phyloP scores from a whole-genome alignment of 1,140 invertebrate species.

The Nymphalis io region DNA sequence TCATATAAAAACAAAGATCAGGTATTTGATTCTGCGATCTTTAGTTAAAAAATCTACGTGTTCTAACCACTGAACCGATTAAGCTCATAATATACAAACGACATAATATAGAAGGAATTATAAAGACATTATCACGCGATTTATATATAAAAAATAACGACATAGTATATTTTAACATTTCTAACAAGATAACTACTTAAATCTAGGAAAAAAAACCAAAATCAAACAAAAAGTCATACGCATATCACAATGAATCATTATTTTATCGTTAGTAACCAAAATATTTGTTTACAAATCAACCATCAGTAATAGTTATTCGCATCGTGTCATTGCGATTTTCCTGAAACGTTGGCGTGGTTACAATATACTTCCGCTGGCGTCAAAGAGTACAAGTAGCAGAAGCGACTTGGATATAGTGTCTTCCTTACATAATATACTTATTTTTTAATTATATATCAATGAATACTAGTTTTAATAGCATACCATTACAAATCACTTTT shows the following conservation, averaged over 20 bases:
- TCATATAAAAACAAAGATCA: no score
- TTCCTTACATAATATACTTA: not conserved
- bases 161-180: not conserved
- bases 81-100: no score
- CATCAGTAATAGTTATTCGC: conserved; percentile 34
- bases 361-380: conserved; percentile 51
- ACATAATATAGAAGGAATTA: no score
- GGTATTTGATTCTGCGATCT: no score
- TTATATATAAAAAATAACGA: no score
- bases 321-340: conserved; percentile 47
- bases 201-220: not conserved
- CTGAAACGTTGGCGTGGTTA: conserved; percentile 51
- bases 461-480: no score
- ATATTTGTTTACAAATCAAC: conserved; percentile 24
- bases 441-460: not conserved
- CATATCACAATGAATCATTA: conserved; percentile 9
- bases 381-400: conserved; percentile 27
- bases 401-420: not conserved
- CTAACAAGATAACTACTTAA: not conserved
- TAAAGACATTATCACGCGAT: no score
- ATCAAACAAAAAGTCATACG: not conserved
- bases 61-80: no score
- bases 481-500: no score
- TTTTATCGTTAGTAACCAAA: conserved; percentile 10
- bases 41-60: no score